Conservation (phyloP, 2,797 vertebrate species). For the Gorsachius magnificus region DNA sequence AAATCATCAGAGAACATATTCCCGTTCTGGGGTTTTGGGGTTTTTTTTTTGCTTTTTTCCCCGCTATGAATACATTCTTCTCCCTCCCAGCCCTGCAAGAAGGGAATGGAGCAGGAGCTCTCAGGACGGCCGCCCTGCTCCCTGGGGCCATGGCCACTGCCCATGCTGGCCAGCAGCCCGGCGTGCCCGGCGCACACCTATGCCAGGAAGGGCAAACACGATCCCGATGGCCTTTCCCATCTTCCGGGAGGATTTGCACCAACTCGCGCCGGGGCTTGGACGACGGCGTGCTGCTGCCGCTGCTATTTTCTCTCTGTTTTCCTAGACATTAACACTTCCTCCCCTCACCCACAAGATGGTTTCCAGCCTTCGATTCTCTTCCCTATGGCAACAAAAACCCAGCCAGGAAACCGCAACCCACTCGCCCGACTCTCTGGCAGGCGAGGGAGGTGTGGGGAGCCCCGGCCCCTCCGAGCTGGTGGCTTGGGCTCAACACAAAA, state of each 20-base stretch:
- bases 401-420: constrained; percentile 36
- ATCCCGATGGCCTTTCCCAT: neutral
- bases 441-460: neutral
- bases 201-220: neutral
- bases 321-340: constrained; percentile 47
- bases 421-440: neutral
- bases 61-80: neutral
- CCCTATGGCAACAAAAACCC: constrained; percentile 53
- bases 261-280: neutral
- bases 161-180: neutral
- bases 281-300: neutral
- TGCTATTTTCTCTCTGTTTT: constrained; percentile 55
- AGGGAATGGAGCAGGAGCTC: neutral
- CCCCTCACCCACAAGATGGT: constrained; percentile 51
- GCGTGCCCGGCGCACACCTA: neutral
- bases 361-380: constrained; percentile 48
- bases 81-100: neutral
- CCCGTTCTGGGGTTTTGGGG: neutral
- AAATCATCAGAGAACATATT: neutral
- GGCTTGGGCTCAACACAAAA: neutral
- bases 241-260: neutral
- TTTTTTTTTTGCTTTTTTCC: neutral
- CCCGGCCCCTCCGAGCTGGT: neutral
- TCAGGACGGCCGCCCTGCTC: fast-evolving
- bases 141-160: fast-evolving